Evolutionary conservation across 2,797 vertebrate genomes (phyloP).

Genomic region (Pangasius mekongensis): DNA sequence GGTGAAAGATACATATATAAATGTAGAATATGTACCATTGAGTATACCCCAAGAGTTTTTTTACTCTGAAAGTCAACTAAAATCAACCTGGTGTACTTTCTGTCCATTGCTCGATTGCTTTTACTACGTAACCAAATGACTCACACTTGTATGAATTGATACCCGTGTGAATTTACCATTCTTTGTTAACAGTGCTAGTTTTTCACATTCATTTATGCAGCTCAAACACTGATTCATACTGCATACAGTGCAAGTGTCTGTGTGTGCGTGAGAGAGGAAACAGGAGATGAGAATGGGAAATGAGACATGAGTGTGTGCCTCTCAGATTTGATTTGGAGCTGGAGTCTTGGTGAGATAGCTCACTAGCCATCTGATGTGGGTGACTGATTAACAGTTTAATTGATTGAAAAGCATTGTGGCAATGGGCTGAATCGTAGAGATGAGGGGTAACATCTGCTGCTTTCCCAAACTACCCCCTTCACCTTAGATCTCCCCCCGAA

Average conservation of each 20-base stretch:
- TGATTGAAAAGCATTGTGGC: constrained; percentile 73
- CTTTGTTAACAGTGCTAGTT: constrained; percentile 28
- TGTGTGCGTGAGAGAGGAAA: constrained; percentile 35
- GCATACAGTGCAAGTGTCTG: constrained; percentile 30
- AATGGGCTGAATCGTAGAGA: constrained; percentile 64
- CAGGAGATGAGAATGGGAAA: constrained; percentile 66
- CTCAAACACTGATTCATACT: constrained; percentile 35
- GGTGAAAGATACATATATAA: not conserved
- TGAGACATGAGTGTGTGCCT: constrained; percentile 59
- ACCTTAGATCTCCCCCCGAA: constrained; percentile 31
- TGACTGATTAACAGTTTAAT: constrained; percentile 73
- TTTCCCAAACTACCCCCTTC: constrained; percentile 66
- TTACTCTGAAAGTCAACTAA: not conserved
- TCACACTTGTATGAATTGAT: not conserved
- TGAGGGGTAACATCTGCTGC: constrained; percentile 73
- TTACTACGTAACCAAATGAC: not conserved
- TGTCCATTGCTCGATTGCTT: not conserved
- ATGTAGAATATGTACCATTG: not conserved
- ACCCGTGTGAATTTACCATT: constrained; percentile 17
- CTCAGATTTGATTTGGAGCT: constrained; percentile 73
- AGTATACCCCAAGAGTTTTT: not conserved
- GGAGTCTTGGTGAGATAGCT: constrained; percentile 66
- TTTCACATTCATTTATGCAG: constrained; percentile 30
- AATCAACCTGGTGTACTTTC: constrained; percentile 12
- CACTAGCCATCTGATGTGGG: constrained; percentile 65